Base-by-base conservation (phyloP, 1,140 invertebrate genomes). In the Nasonia longicornis region DNA sequence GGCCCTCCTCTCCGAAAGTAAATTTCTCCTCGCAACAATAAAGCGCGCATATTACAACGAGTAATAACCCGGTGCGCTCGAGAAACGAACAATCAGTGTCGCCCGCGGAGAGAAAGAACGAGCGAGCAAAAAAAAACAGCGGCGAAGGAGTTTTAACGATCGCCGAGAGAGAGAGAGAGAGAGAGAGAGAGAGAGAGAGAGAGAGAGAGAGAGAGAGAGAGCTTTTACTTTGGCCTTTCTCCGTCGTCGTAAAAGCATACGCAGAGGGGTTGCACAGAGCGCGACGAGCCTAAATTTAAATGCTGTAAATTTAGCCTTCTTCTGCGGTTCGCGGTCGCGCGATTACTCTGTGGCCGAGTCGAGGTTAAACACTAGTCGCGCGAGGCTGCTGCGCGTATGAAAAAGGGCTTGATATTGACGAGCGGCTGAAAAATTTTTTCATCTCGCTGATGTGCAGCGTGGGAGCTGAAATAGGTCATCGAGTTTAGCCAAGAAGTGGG, bases 261-360 rank as follows among this genome's bases (percentile, higher is more conserved):
- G 2, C 8, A 14, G 2, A 58, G 81, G 84, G 84, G 85, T 80
- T 67, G 45, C 14, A 58, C 26, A 26, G 14, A 52, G 12, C 16
- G 64, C 64, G 45, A 45, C 69, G 63, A 48, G 20, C 79, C 83
- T 71, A 85, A 85, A 85, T 85, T 86, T 86, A 82, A 86, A 86
- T 79, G 86, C 80, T 85, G 86, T 87, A 87, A 87, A 87, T 87
- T 86, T 87, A 75, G 63, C 70, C 31, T 35, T 71, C 70, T 78
- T 71, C 70, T 78, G 79, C 81, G 45, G 74, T n/a, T 77, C 63
- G 31, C 64, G 76, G 58, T 77, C 42, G 26, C 45, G 14, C 3
- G 16, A 6, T 58, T 58, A 58, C 7, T 58, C 52, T 42, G 38
- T 42, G 38, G 10, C 20, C 42, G 31, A 8, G 29, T 29, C n/a